phyloP scores from a whole-genome alignment of 2,113 vertebrate species.

The Formicarius rufipectus region DNA sequence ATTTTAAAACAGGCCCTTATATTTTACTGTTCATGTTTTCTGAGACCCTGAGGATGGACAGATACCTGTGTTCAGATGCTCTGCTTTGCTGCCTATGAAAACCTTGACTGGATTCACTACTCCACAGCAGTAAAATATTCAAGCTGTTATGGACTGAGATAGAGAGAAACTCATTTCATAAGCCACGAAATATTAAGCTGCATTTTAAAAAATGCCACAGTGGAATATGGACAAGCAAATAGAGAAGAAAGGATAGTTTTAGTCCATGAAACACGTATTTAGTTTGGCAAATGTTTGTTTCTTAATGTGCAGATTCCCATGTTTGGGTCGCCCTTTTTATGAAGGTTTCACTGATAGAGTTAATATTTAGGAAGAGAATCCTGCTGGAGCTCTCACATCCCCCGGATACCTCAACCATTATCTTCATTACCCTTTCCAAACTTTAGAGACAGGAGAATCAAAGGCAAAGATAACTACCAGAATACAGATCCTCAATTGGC shows the following conservation, averaged over 20 bases:
- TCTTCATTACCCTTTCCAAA: not conserved
- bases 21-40: not conserved
- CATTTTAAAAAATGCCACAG: accelerated
- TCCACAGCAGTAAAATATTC: not conserved
- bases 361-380: not conserved
- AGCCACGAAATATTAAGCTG: not conserved
- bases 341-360: not conserved
- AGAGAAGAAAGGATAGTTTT: not conserved
- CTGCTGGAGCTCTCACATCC: not conserved
- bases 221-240: not conserved
- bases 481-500: not conserved
- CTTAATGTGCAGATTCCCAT: not conserved
- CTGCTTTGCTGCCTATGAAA: not conserved
- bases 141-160: not conserved
- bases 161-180: not conserved
- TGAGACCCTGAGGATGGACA: not conserved
- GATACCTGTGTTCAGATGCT: not conserved
- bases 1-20: not conserved
- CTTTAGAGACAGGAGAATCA: not conserved
- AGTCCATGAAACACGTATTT: not conserved
- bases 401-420: not conserved
- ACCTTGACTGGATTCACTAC: not conserved
- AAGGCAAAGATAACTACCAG: not conserved
- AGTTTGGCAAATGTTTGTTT: not conserved
- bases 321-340: not conserved